Evolutionary conservation across 2,797 vertebrate species (phyloP).

Genomic region (Crocodylus rhombifer): DNA sequence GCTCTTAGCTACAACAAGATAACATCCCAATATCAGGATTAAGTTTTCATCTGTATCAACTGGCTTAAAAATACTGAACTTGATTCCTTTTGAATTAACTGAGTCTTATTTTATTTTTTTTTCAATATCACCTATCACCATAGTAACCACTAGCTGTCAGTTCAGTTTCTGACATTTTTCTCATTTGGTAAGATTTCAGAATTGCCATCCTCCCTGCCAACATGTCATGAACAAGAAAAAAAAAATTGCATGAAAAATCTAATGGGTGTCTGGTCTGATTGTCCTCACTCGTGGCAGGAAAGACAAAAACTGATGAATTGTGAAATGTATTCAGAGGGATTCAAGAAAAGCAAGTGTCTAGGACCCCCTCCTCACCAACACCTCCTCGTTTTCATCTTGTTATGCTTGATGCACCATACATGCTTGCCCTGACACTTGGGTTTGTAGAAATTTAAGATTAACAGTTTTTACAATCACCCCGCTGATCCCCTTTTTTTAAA

Average conservation of each 20-base stretch:
- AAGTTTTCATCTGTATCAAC: slow-evolving; percentile 85
- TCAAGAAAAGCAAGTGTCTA: slow-evolving; percentile 97
- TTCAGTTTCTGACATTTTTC: slow-evolving; percentile 98
- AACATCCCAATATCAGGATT: slow-evolving; percentile 80
- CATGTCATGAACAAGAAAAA: slow-evolving; percentile 93
- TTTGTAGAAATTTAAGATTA: slow-evolving; percentile 88
- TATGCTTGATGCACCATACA: slow-evolving; percentile 85
- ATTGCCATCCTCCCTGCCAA: slow-evolving; percentile 98
- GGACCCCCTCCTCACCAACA: slow-evolving; percentile 81
- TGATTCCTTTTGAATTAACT: slow-evolving; percentile 89
- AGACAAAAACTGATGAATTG: slow-evolving; percentile 99
- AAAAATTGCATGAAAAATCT: slow-evolving; percentile 95
- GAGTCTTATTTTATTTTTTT: slow-evolving; percentile 85
- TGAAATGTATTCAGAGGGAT: slow-evolving; percentile 99
- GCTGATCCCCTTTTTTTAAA: slow-evolving; percentile 77
- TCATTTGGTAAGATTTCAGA: slow-evolving; percentile 98
- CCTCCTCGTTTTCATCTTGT: slow-evolving; percentile 85
- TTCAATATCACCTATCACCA: slow-evolving; percentile 92
- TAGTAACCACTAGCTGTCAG: slow-evolving; percentile 96
- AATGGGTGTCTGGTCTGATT: slow-evolving; percentile 99
- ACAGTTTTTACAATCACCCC: slow-evolving; percentile 84
- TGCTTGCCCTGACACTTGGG: slow-evolving; percentile 84
- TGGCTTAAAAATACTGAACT: slow-evolving; percentile 86
- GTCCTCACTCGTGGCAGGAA: slow-evolving; percentile 99
- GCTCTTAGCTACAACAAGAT: slow-evolving; percentile 77